These are phyloP conservation scores for Bombyx huttoni DNA, from an alignment of 2,888 invertebrate species.

Conservation along the genomic window DNA sequence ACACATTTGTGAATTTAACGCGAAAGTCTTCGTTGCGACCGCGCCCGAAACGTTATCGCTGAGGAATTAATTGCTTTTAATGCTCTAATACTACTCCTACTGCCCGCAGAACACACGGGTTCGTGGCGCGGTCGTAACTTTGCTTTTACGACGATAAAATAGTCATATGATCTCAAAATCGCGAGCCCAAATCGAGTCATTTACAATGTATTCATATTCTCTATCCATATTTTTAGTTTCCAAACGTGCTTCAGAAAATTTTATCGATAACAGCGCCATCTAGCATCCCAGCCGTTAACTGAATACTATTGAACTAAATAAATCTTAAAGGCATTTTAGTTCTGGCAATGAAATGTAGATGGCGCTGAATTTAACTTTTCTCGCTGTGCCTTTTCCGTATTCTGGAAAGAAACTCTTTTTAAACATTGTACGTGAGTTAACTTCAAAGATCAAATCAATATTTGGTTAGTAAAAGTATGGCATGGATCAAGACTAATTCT, in stretches of 20 bases:
- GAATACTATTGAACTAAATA: constrained; percentile 20
- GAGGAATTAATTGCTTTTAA: too few relatives aligned
- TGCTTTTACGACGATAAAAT: constrained; percentile 11
- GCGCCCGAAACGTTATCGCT: background rate
- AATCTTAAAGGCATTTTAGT: background rate
- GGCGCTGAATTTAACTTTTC: constrained; percentile 5
- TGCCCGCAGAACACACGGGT: background rate
- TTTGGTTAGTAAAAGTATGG: constrained; percentile 23
- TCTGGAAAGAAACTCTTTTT: background rate
- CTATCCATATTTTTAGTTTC: constrained; percentile 25
- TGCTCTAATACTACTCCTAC: background rate
- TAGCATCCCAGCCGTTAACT: constrained; percentile 12
- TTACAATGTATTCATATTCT: constrained; percentile 35
- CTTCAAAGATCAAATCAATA: constrained; percentile 4
- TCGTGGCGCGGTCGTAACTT: background rate
- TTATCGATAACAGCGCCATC: constrained; percentile 2
- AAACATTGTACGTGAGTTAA: background rate
- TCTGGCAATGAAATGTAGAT: constrained; percentile 5
- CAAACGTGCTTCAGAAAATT: constrained; percentile 14
- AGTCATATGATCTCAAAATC: constrained; percentile 62
- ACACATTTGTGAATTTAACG: too few relatives aligned
- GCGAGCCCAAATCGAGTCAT: constrained; percentile 52
- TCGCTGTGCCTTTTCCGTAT: background rate
- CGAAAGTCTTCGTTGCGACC: constrained; percentile 3
- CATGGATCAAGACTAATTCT: constrained; percentile 8